Percentiles rank a stretch among this genome's conserved stretches.
Evolutionary conservation across 2,888 invertebrate genomes (phyloP).

Genomic region (Leptogaster cylindrica): DNA sequence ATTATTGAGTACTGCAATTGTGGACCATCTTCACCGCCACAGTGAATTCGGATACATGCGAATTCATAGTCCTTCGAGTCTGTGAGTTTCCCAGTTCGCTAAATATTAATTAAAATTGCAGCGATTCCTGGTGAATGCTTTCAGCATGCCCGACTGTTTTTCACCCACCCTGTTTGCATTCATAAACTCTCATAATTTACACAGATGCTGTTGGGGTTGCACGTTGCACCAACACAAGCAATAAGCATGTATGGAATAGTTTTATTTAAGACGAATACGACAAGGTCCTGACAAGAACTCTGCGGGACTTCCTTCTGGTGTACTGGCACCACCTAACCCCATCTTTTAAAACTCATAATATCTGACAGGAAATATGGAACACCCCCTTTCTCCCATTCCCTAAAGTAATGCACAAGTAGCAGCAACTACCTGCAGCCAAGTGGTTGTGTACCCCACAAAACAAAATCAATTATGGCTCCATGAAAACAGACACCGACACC

Average conservation of each 20-base stretch:
- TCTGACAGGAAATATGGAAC: too few relatives aligned
- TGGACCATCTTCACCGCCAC: too few relatives aligned
- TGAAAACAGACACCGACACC: constrained; percentile 40
- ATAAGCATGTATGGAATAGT: too few relatives aligned
- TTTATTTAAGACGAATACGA: too few relatives aligned
- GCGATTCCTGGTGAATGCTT: constrained; percentile 18
- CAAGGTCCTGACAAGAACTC: background rate
- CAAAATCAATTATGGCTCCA: constrained; percentile 29
- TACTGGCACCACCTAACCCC: too few relatives aligned
- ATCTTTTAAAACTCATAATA: too few relatives aligned
- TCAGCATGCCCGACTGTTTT: background rate
- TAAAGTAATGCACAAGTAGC: too few relatives aligned
- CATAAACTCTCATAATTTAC: constrained; percentile 9
- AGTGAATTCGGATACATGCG: too few relatives aligned
- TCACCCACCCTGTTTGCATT: constrained; percentile 3
- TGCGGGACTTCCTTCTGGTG: constrained; percentile 19
- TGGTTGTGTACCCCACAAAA: constrained; percentile 27
- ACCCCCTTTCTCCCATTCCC: too few relatives aligned
- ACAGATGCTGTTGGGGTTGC: too few relatives aligned
- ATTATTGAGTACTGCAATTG: too few relatives aligned
- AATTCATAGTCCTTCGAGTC: background rate
- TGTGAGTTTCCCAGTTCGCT: background rate
- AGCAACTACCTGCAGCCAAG: constrained; percentile 22
- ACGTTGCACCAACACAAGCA: too few relatives aligned
- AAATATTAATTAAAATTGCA: constrained; percentile 42